Evolutionary conservation across 2,113 vertebrate genomes (phyloP).

Genomic region (Gobius niger): DNA sequence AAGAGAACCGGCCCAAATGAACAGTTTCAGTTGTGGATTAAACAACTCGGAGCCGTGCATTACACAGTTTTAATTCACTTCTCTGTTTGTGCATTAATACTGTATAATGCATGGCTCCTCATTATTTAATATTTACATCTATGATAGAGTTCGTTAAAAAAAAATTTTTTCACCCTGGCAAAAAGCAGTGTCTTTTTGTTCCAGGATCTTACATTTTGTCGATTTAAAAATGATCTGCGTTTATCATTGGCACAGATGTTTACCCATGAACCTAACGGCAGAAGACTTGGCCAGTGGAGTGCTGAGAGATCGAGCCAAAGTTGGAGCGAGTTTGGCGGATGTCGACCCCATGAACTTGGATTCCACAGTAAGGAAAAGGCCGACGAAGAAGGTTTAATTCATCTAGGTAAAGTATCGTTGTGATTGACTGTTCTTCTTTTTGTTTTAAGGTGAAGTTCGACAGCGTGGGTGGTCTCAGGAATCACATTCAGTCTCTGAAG

Average conservation of each 20-base stretch:
- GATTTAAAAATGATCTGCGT: neutral
- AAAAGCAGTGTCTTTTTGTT: no score
- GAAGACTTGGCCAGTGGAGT: conserved; percentile 94
- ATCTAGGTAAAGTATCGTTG: no score
- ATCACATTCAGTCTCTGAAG: conserved; percentile 96
- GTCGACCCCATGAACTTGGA: conserved; percentile 98
- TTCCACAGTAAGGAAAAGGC: conserved; percentile 81
- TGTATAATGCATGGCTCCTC: no score
- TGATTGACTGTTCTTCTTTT: neutral
- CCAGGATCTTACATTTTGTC: neutral
- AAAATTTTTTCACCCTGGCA: no score
- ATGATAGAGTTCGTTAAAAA: no score
- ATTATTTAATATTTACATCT: no score
- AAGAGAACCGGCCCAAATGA: no score
- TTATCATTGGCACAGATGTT: conserved; percentile 78
- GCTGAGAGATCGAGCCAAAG: conserved; percentile 91
- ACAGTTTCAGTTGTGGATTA: neutral
- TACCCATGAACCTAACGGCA: conserved; percentile 93
- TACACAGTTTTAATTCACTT: no score
- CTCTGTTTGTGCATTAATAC: no score
- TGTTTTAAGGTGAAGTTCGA: conserved; percentile 90
- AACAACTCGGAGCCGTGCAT: neutral
- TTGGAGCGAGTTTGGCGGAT: conserved; percentile 95
- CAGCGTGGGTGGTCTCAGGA: conserved; percentile 90
- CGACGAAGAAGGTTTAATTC: no score